Conservation (phyloP, 1,140 invertebrate genomes). For the Ptiloglossa arizonensis region DNA sequence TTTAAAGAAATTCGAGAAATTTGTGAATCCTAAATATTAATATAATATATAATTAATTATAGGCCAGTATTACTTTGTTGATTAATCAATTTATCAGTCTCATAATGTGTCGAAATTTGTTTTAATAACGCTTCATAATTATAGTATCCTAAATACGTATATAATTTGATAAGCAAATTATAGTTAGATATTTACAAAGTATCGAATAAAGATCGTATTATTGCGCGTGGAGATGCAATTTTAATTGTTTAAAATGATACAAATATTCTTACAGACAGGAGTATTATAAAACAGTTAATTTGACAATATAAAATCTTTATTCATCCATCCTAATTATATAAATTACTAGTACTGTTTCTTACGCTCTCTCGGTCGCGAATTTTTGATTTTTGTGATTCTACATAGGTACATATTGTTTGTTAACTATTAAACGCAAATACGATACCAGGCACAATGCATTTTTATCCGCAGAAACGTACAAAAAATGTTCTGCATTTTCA, state of each 20-base stretch:
- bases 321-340: slow-evolving; percentile 50
- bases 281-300: slow-evolving; percentile 15
- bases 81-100: neutral
- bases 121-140: too few species aligned
- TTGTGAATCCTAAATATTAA: neutral
- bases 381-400: neutral
- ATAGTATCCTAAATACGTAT: neutral
- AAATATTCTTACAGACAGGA: too few species aligned
- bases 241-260: neutral
- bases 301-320: slow-evolving; percentile 63
- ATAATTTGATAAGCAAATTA: neutral
- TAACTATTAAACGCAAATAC: neutral
- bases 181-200: neutral
- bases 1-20: neutral
- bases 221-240: neutral
- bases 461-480: slow-evolving; percentile 2
- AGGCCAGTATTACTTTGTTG: neutral
- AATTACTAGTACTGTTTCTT: slow-evolving; percentile 42
- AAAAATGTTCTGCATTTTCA: neutral
- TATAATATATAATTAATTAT: neutral
- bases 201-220: neutral
- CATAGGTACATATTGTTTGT: neutral
- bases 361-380: neutral
- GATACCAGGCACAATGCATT: neutral
- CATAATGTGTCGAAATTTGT: too few species aligned